Conservation (phyloP, 2,888 invertebrate species). For the Agrilus mali region DNA sequence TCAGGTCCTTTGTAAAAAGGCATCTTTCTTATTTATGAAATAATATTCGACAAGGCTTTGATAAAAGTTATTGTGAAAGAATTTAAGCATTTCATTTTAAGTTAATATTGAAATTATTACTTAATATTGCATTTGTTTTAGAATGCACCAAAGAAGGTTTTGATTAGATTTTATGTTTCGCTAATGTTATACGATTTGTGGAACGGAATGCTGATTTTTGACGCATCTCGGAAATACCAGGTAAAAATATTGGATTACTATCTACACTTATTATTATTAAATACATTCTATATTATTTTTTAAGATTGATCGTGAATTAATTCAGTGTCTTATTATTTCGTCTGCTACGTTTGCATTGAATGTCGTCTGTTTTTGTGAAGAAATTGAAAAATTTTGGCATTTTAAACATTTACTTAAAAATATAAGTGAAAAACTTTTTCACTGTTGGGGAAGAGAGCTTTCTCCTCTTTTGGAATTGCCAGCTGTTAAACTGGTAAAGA, state of each 20-base stretch:
- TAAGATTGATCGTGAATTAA: slow-evolving; percentile 56
- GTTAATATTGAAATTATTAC: not conserved
- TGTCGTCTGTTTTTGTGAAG: slow-evolving; percentile 69
- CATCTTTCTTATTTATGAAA: no score
- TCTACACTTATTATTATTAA: not conserved
- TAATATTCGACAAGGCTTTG: no score
- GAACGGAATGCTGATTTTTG: slow-evolving; percentile 51
- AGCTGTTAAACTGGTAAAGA: slow-evolving; percentile 62
- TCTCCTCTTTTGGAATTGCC: slow-evolving; percentile 79
- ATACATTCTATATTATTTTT: not conserved
- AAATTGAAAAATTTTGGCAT: slow-evolving; percentile 70
- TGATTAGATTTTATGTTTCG: slow-evolving; percentile 74
- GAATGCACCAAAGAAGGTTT: slow-evolving; percentile 45
- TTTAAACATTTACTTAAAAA: slow-evolving; percentile 62
- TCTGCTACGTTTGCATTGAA: slow-evolving; percentile 62
- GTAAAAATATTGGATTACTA: slow-evolving; percentile 14
- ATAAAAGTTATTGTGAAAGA: no score
- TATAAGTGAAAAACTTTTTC: slow-evolving; percentile 61
- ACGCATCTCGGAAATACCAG: slow-evolving; percentile 56
- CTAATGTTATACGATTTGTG: slow-evolving; percentile 73
- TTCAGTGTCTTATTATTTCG: slow-evolving; percentile 63
- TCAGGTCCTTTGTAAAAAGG: no score
- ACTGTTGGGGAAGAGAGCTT: slow-evolving; percentile 72
- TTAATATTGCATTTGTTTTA: slow-evolving; percentile 25
- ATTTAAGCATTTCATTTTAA: no score